Evolutionary conservation across 2,888 invertebrate genomes (phyloP).

Genomic region (Synanthedon myopaeformis): DNA sequence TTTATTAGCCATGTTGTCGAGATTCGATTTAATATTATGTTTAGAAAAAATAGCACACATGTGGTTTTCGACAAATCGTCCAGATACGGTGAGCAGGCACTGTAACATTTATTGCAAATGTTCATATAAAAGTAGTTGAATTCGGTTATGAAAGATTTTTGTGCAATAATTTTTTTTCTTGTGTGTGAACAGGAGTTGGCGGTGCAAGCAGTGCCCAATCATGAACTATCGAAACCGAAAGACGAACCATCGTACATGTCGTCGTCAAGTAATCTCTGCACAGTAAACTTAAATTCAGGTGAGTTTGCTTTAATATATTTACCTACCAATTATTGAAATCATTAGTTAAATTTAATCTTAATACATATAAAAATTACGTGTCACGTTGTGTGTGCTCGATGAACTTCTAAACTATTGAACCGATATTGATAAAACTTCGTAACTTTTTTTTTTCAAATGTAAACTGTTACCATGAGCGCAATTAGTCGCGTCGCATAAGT

Average conservation of each 20-base stretch:
- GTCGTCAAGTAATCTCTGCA: conserved; percentile 35
- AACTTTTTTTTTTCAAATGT: too few relatives aligned
- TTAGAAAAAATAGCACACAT: conserved; percentile 54
- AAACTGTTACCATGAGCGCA: too few relatives aligned
- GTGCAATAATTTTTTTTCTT: conserved; percentile 2
- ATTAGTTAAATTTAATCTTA: too few relatives aligned
- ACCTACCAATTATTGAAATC: too few relatives aligned
- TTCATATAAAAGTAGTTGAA: neutral
- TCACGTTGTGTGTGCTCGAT: too few relatives aligned
- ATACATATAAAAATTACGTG: too few relatives aligned
- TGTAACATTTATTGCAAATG: neutral
- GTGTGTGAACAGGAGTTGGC: conserved; percentile 44
- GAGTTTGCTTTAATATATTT: conserved; percentile 12
- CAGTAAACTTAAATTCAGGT: conserved; percentile 49
- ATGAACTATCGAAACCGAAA: conserved; percentile 57
- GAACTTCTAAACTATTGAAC: too few relatives aligned
- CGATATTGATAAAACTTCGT: too few relatives aligned
- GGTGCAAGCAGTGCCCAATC: conserved; percentile 53
- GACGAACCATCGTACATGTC: conserved; percentile 52
- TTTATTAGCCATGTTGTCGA: conserved; percentile 60
- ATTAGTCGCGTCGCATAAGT: too few relatives aligned
- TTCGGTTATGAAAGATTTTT: neutral
- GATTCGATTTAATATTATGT: conserved; percentile 64
- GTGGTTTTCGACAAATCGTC: conserved; percentile 19
- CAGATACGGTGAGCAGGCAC: too few relatives aligned